Base-by-base conservation (phyloP, 2,888 invertebrate genomes). In the Ecliptopera silaceata region DNA sequence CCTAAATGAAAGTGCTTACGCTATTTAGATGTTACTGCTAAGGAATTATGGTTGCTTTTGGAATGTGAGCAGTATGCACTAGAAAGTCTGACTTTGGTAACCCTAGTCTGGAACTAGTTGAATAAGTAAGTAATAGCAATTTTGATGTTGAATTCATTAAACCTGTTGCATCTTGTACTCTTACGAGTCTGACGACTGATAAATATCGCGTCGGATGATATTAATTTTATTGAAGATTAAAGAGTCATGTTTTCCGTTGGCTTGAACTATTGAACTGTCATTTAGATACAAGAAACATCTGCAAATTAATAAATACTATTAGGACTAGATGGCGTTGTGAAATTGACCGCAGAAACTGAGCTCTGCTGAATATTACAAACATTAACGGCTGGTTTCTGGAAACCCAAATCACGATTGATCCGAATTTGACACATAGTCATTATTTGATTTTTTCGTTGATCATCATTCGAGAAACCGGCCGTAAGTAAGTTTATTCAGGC, bases 121-220 rank as follows among this genome's bases (percentile, higher is more conserved):
- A 79, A 79, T 80, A 80, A 76, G 78, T 79, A 74, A 79, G 78
- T 79, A 74, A 79, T 80, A 77, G 72, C 72, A 74, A 74, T 74
- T 66, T 69, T 69, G 72, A 71, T 68, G 65, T 64, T 65, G 65
- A 65, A 72, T 70, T 70, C 71, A 71, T 72, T 69, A 69, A 65
- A 70, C 70, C 64, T 67, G 69, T 65, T 63, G 50, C 60, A 43
- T 47, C 41, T 22, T 20, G 38, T 17, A 31, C 50, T 18, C 41
- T 29, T 34, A 36, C 34, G 36, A 36, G 13, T 56, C 26, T 26
- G 6, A 31, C 42, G 34, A 32, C 52, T 46, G 50, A 47, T 54
- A 54, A 50, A 45, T 46, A 48, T 48, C 39, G 49, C 45, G 47
- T 51, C 42, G 49, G 51, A 44, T 48, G 32, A 57, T 56, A 51